Evolutionary conservation across 2,113 vertebrate species (phyloP).

Genomic region (Propithecus coquereli): DNA sequence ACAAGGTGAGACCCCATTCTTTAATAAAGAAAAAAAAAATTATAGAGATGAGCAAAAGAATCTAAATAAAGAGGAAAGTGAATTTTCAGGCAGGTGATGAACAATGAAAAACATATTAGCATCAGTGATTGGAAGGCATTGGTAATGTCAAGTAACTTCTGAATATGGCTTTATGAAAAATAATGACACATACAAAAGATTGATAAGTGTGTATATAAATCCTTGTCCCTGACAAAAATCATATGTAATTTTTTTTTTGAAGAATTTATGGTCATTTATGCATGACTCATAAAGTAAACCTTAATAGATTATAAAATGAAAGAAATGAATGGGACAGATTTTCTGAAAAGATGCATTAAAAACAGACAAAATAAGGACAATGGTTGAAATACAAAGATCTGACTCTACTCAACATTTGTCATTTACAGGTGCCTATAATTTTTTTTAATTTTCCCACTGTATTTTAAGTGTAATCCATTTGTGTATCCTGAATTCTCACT

Average conservation of each 20-base stretch:
- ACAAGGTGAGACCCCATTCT: neutral
- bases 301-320: neutral
- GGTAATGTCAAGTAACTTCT: neutral
- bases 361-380: neutral
- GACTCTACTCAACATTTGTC: neutral
- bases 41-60: neutral
- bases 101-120: neutral
- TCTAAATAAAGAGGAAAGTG: neutral
- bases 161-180: neutral
- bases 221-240: neutral
- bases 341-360: neutral
- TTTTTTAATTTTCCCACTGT: neutral
- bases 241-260: neutral
- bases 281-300: neutral
- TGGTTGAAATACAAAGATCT: neutral
- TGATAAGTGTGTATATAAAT: neutral
- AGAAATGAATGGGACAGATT: neutral
- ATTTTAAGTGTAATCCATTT: neutral
- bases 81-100: neutral
- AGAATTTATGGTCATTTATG: neutral
- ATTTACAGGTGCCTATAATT: neutral
- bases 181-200: neutral
- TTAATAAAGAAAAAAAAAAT: neutral
- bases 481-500: neutral
- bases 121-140: neutral